A percentile compares a stretch with the other conserved stretches of the same genome.
These are phyloP conservation scores for Chironex yamaguchii DNA, from an alignment of 30 jellyfish, hydroid and myxozoan genomes.

Conservation along the genomic window DNA sequence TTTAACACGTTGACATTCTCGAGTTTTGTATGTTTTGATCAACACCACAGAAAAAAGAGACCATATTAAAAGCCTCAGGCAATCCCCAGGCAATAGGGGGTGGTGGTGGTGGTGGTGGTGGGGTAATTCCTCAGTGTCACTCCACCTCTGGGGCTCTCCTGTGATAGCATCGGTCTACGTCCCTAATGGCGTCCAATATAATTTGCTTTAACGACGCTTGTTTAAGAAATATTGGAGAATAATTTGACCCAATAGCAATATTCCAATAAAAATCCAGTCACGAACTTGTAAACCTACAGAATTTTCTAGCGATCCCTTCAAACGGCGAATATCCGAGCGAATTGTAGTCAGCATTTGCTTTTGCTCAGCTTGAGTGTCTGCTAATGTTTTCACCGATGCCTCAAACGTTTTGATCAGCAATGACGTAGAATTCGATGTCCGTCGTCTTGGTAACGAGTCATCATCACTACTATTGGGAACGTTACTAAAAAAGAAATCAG, in stretches of 20 bases:
- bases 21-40: no score
- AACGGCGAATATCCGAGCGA: conserved; percentile 73
- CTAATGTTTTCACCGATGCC: conserved; percentile 61
- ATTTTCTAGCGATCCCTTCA: conserved; percentile 29
- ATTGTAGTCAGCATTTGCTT: conserved; percentile 67
- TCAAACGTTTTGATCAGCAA: conserved; percentile 19
- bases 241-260: conserved; percentile 29
- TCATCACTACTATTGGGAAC: conserved; percentile 78
- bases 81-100: no score
- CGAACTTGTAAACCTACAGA: conserved; percentile 25
- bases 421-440: conserved; percentile 5
- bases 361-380: conserved; percentile 64
- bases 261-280: conserved; percentile 56
- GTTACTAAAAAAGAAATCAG: conserved; percentile 56
- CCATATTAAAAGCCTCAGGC: no score
- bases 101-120: no score
- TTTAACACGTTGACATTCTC: no score
- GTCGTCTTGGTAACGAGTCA: conserved; percentile 54
- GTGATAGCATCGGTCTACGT: no score
- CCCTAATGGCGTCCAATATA: no score
- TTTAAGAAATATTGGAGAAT: not conserved
- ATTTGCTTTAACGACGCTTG: not conserved
- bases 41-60: no score
- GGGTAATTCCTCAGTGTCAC: no score
- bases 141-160: no score